phyloP scores from a whole-genome alignment of 2,797 vertebrate species.

The Allochrocebus solatus region DNA sequence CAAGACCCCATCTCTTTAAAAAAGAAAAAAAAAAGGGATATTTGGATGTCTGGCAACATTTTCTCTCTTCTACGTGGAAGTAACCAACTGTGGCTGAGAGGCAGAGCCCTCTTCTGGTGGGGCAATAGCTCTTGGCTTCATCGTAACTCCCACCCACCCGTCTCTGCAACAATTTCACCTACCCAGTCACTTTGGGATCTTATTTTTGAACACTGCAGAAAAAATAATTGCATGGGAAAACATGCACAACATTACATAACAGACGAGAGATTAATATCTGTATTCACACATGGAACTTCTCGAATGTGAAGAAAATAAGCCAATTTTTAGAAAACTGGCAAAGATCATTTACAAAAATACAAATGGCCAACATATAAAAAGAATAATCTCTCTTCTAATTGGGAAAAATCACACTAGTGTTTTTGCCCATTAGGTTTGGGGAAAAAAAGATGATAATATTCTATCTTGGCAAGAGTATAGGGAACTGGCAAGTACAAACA shows the following conservation, averaged over 20 bases:
- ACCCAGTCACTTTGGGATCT: not conserved
- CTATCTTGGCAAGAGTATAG: not conserved
- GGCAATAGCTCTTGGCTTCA: not conserved
- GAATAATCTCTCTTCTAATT: not conserved
- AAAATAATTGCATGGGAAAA: not conserved
- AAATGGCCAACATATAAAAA: not conserved
- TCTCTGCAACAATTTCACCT: not conserved
- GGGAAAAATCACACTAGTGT: not conserved
- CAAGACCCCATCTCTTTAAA: not conserved
- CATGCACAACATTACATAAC: not conserved
- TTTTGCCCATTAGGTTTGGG: not conserved
- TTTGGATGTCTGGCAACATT: not conserved
- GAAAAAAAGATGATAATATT: not conserved
- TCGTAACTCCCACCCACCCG: too few relatives aligned
- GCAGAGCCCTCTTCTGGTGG: not conserved
- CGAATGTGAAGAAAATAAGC: not conserved
- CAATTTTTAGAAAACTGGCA: not conserved
- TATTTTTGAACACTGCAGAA: not conserved
- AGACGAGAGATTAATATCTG: not conserved
- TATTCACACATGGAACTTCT: not conserved
- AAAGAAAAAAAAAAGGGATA: not conserved
- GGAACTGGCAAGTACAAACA: not conserved
- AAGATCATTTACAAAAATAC: not conserved
- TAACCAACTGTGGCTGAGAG: not conserved
- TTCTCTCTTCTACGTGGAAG: not conserved